Base-by-base conservation (phyloP, 2,888 invertebrate species). In the Argyra leucocephala region DNA sequence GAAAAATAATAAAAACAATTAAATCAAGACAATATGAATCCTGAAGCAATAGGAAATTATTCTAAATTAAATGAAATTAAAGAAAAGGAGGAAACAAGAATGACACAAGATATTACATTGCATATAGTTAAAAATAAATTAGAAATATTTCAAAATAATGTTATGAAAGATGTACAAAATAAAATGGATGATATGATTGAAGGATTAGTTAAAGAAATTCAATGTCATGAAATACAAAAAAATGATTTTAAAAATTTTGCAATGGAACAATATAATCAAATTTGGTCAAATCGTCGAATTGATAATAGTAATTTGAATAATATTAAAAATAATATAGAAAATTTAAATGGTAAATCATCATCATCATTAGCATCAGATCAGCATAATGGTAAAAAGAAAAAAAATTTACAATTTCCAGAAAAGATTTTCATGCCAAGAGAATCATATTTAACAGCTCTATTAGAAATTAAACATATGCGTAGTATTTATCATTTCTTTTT, bases 401-500 rank as follows among this genome's bases (percentile, higher is more conserved):
- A n/a, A n/a, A 62, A 23, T 22, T 74, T 71, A 64, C 64, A 67
- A 5, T 70, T 86, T 22, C 84, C 84, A 21, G 84, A 84, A 62
- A 89, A 88, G 74, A 81, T 83, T 66, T 94, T 92, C 74, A 75
- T 83, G n/a, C 76, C 82, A 9, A 82, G 93, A 68, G 88, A 90
- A 75, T 93, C 93, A 0, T 82, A 89, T n/a, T 81, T 94, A 65
- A 93, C 91, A 0, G 89, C 89, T 67, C 82, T 95, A 23, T 83
- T 91, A 71, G 85, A 88, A 74, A 85, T 88, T 63, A 84, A 86
- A 64, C 93, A 94, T 78, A 88, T 95, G 72, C 84, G 85, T 72
- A 89, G 92, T 3, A 87, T 95, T 70, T 91, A 93, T 76, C 89
- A 94, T 76, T 88, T 94, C 69, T 93, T 93, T 78, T 83, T 89